Percentiles rank a stretch among this genome's conserved stretches.
Conservation (phyloP, 2,113 vertebrate genomes). For the Atrichornis clamosus region DNA sequence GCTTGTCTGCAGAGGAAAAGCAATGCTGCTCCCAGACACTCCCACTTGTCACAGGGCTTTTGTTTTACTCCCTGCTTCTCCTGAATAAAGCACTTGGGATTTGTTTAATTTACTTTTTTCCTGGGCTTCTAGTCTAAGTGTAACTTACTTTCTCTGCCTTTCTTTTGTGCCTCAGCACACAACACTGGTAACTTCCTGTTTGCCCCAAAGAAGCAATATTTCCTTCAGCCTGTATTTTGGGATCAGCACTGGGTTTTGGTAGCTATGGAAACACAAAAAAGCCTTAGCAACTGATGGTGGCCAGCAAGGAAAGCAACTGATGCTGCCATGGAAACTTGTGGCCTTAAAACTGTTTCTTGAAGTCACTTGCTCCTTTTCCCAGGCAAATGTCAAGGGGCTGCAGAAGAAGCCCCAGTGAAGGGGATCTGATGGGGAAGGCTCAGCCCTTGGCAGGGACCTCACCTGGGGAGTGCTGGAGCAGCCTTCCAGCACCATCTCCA, state of each 20-base stretch:
- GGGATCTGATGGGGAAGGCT: not conserved
- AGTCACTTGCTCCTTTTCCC: constrained; percentile 1
- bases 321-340: not conserved
- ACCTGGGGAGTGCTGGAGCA: constrained; percentile 78
- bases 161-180: not conserved
- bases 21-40: not conserved
- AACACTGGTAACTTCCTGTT: not conserved
- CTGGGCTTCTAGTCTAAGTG: not conserved
- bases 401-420: not conserved
- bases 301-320: not conserved
- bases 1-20: not conserved
- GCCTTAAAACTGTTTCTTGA: not conserved
- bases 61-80: not conserved
- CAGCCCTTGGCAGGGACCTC: not conserved
- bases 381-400: not conserved
- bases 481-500: constrained; percentile 78
- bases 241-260: not conserved
- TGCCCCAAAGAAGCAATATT: not conserved
- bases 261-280: constrained; percentile 51
- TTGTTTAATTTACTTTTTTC: not conserved
- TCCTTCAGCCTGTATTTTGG: not conserved
- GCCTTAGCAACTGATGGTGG: constrained; percentile 12
- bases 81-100: not conserved
- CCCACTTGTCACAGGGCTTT: not conserved
- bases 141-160: not conserved